These are phyloP conservation scores for Xestia c-nigrum DNA, from an alignment of 2,888 invertebrate species.

Conservation along the genomic window DNA sequence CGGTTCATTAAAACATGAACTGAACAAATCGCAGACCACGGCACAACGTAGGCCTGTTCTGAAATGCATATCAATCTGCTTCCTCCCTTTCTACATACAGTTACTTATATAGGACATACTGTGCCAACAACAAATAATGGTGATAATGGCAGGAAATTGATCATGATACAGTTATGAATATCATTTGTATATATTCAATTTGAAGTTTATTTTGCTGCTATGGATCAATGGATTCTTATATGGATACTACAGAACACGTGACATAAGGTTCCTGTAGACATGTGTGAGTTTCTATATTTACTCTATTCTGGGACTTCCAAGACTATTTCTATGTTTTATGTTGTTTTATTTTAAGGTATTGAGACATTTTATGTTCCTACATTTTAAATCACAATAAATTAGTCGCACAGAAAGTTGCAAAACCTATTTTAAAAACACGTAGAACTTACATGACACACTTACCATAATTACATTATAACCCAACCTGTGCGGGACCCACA, in stretches of 20 bases:
- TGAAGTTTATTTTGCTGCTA: background rate
- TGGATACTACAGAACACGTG: background rate
- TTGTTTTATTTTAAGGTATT: background rate
- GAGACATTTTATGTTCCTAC: background rate
- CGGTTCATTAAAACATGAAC: background rate
- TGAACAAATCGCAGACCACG: too few species aligned
- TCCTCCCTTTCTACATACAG: background rate
- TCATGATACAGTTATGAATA: background rate
- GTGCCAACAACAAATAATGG: too few species aligned
- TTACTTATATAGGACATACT: too few species aligned
- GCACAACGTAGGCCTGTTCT: background rate
- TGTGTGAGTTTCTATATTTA: background rate
- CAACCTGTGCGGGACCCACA: constrained; percentile 26
- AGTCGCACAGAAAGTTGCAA: background rate
- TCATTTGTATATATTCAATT: background rate
- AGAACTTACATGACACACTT: constrained; percentile 36
- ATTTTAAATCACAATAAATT: background rate
- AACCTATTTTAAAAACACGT: constrained; percentile 17
- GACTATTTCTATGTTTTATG: background rate
- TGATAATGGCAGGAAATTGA: too few species aligned
- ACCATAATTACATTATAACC: constrained; percentile 45
- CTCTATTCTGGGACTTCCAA: background rate
- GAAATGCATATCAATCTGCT: too few species aligned
- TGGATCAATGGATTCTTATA: background rate
- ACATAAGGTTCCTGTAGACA: background rate